Conservation (phyloP, 2,888 invertebrate genomes). For the Sarcophaga variegata region DNA sequence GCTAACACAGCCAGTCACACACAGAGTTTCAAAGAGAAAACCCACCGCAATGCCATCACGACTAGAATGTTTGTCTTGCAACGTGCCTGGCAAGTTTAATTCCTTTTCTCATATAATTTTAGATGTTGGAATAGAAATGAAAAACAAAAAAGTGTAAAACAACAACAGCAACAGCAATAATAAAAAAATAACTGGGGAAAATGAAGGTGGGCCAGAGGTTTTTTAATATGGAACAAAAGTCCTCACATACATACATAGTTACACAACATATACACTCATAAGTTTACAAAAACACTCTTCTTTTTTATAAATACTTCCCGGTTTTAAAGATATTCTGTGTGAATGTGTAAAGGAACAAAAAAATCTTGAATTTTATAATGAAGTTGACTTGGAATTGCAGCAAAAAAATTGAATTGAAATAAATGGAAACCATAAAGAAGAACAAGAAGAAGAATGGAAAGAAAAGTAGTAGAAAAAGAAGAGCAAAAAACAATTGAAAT, state of each 20-base stretch:
- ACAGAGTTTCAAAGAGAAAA: not conserved
- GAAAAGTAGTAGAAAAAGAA: not conserved
- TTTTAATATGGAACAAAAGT: constrained; percentile 45
- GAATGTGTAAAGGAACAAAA: not conserved
- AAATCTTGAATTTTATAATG: constrained; percentile 16
- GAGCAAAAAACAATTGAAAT: constrained; percentile 16
- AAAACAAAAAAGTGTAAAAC: not conserved
- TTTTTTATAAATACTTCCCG: constrained; percentile 41
- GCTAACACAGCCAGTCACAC: constrained; percentile 7
- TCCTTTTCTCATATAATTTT: constrained; percentile 42
- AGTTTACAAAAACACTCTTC: not conserved
- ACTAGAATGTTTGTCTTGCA: constrained; percentile 57
- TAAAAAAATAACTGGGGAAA: not conserved
- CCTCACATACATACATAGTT: not conserved
- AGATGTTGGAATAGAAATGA: constrained; percentile 8
- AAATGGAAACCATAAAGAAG: not conserved
- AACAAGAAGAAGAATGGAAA: not conserved
- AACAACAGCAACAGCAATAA: not conserved
- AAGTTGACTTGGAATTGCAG: constrained; percentile 41
- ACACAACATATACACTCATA: not conserved
- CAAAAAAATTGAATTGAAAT: constrained; percentile 17
- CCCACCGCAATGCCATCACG: constrained; percentile 28
- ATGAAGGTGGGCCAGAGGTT: constrained; percentile 54
- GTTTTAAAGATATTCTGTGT: constrained; percentile 40
- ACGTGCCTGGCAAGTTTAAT: constrained; percentile 67